Evolutionary conservation across 2,797 vertebrate species (phyloP).

Genomic region (Gastrophryne carolinensis): DNA sequence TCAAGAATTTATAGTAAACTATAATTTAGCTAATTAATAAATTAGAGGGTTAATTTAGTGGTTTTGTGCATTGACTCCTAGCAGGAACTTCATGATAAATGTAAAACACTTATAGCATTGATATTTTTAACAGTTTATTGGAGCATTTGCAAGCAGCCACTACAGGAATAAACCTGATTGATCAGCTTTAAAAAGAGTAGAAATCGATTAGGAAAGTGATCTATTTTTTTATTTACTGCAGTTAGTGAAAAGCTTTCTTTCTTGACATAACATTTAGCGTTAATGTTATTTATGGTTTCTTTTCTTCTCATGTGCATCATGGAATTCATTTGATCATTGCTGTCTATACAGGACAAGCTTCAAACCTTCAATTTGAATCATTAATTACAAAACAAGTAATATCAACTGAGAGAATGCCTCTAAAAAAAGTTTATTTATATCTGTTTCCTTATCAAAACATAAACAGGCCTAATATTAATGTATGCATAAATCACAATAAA

Average conservation of each 20-base stretch:
- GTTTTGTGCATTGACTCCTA: conserved; percentile 17
- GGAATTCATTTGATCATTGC: too few relatives aligned
- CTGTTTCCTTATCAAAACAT: too few relatives aligned
- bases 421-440: too few relatives aligned
- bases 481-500: too few relatives aligned
- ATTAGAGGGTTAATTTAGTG: too few relatives aligned
- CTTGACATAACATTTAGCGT: background rate
- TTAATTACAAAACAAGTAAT: too few relatives aligned
- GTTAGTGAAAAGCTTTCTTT: background rate
- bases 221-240: conserved; percentile 4
- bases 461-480: too few relatives aligned
- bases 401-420: too few relatives aligned
- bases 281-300: background rate
- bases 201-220: conserved; percentile 11
- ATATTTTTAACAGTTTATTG: conserved; percentile 12
- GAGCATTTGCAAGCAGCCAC: background rate
- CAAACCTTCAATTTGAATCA: too few relatives aligned
- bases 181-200: conserved; percentile 9
- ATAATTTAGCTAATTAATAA: too few relatives aligned
- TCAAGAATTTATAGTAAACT: too few relatives aligned
- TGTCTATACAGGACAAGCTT: too few relatives aligned
- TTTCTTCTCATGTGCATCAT: background rate
- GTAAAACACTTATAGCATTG: conserved; percentile 8
- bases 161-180: background rate
- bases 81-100: conserved; percentile 8